phyloP scores from a whole-genome alignment of 2,888 invertebrate species.

The Drosophila lutescens region DNA sequence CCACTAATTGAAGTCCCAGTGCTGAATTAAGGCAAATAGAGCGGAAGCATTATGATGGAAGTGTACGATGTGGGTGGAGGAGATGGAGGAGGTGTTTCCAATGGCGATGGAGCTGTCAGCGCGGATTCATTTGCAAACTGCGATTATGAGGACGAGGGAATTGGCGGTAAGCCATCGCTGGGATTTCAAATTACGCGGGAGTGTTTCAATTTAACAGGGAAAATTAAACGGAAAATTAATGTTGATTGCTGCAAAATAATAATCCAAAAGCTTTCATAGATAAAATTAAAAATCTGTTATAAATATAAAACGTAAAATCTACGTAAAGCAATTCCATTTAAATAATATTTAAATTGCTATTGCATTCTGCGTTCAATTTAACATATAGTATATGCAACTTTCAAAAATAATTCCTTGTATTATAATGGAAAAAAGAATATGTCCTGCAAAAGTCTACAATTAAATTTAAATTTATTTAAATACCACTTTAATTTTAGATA shows the following conservation, averaged over 20 bases:
- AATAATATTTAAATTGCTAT: no score
- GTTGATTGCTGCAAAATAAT: background rate
- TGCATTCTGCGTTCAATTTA: no score
- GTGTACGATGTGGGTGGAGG: conserved; percentile 19
- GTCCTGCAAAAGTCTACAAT: no score
- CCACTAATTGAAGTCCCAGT: conserved; percentile 36
- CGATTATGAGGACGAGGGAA: conserved; percentile 72
- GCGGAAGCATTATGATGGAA: conserved; percentile 51
- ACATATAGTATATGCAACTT: no score
- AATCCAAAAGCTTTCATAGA: background rate
- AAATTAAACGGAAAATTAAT: background rate
- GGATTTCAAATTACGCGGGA: conserved; percentile 14
- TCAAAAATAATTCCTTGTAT: no score
- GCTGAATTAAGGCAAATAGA: conserved; percentile 46
- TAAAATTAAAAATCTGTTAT: background rate
- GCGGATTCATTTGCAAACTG: conserved; percentile 31
- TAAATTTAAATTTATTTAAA: background rate
- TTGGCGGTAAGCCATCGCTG: conserved; percentile 65
- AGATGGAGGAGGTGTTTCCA: background rate
- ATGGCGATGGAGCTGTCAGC: background rate
- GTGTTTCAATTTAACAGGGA: background rate
- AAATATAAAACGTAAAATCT: background rate
- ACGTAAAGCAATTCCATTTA: no score
- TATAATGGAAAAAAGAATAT: no score
- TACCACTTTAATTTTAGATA: conserved; percentile 4